These are phyloP conservation scores for Psix sp. DNA, from an alignment of 1,140 invertebrate species.

Conservation along the genomic window DNA sequence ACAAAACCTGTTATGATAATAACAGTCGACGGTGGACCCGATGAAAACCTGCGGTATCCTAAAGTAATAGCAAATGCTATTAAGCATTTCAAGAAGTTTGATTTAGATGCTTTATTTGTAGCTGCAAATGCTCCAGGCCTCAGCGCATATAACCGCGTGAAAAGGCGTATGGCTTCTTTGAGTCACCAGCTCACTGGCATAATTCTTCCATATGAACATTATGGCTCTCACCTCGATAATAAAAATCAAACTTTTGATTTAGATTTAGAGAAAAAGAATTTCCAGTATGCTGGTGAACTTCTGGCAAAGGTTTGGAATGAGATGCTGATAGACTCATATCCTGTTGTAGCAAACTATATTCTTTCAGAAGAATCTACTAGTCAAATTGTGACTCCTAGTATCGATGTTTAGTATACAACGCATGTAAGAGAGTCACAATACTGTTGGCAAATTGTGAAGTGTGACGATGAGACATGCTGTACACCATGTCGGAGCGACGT, in stretches of 20 bases:
- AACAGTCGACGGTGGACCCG: slow-evolving; percentile 21
- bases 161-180: slow-evolving; percentile 69
- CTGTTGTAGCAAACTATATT: slow-evolving; percentile 63
- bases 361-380: slow-evolving; percentile 1
- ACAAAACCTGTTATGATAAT: slow-evolving; percentile 11
- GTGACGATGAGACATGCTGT: slow-evolving; percentile 20
- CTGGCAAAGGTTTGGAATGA: slow-evolving; percentile 65
- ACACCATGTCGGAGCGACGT: slow-evolving; percentile 5
- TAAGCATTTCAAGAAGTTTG: slow-evolving; percentile 5
- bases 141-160: slow-evolving; percentile 65
- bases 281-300: slow-evolving; percentile 59
- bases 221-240: slow-evolving; percentile 68
- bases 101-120: slow-evolving; percentile 70
- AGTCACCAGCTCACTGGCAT: slow-evolving; percentile 67
- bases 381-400: background rate
- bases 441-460: slow-evolving; percentile 31
- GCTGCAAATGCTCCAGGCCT: slow-evolving; percentile 70
- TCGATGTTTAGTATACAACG: slow-evolving; percentile 4
- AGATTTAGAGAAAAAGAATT: slow-evolving; percentile 66
- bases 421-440: slow-evolving; percentile 19
- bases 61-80: slow-evolving; percentile 4
- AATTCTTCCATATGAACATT: slow-evolving; percentile 69
- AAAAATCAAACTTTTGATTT: slow-evolving; percentile 64
- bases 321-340: slow-evolving; percentile 63
- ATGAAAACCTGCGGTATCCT: slow-evolving; percentile 13